Conservation (phyloP, 2,797 vertebrate species). For the Rallus crepitans region DNA sequence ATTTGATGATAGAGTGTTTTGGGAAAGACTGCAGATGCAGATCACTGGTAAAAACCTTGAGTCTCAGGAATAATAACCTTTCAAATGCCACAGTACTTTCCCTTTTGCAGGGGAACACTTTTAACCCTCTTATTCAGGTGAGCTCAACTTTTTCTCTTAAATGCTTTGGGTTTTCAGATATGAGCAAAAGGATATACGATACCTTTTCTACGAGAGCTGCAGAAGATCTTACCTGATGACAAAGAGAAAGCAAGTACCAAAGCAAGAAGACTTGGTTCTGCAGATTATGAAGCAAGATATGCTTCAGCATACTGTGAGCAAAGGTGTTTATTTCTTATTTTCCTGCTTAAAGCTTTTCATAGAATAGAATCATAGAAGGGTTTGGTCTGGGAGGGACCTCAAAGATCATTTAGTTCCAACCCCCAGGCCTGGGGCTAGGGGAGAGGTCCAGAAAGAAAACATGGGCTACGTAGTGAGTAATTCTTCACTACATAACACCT, state of each 20-base stretch:
- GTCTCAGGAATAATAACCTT: conserved; percentile 57
- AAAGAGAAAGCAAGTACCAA: conserved; percentile 28
- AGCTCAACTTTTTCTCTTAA: background rate
- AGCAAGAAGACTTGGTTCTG: background rate
- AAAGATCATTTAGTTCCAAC: too few relatives aligned
- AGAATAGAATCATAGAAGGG: too few relatives aligned
- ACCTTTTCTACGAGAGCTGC: background rate
- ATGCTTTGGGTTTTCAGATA: background rate
- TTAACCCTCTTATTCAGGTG: conserved; percentile 23
- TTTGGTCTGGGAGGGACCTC: too few relatives aligned
- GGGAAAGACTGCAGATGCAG: conserved; percentile 59
- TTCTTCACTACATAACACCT: background rate
- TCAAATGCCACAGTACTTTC: conserved; percentile 69
- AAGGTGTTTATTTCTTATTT: background rate
- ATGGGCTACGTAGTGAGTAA: background rate
- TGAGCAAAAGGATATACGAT: conserved; percentile 39
- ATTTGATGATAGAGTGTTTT: conserved; percentile 71
- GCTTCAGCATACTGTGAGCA: background rate
- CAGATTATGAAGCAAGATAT: background rate
- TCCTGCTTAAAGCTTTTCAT: background rate
- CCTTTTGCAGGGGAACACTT: conserved; percentile 41
- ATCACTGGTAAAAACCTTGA: conserved; percentile 60
- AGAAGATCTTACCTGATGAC: background rate
- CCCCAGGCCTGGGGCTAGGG: too few relatives aligned
- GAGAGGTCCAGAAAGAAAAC: background rate